phyloP scores from a whole-genome alignment of 1,140 invertebrate genomes.

The Papilio dardanus region DNA sequence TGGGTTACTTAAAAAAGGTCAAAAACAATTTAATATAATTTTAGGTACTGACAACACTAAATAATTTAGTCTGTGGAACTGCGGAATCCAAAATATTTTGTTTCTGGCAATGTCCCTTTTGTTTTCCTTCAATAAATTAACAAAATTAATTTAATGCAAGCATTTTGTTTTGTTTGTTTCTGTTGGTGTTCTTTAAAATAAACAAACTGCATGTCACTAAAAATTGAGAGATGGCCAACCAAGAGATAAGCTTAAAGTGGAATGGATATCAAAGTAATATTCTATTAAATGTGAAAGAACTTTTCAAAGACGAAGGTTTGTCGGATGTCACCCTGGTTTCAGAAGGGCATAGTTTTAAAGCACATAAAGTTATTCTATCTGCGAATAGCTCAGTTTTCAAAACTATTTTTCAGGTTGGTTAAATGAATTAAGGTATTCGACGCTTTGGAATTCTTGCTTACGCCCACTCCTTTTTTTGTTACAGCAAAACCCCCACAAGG shows the following conservation, averaged over 20 bases:
- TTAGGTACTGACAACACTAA: background rate
- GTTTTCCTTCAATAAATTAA: slow-evolving; percentile 34
- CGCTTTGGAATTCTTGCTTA: slow-evolving; percentile 43
- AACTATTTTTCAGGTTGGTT: slow-evolving; percentile 85
- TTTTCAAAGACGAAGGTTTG: slow-evolving; percentile 86
- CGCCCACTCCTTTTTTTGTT: slow-evolving; percentile 68
- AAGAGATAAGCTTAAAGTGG: slow-evolving; percentile 87
- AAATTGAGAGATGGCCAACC: slow-evolving; percentile 69
- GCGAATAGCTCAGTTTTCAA: slow-evolving; percentile 89
- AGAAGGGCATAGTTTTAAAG: slow-evolving; percentile 86
- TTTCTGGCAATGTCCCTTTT: slow-evolving; percentile 14
- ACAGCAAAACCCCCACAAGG: slow-evolving; percentile 86
- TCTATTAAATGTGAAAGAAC: slow-evolving; percentile 84
- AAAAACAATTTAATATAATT: background rate
- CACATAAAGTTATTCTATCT: slow-evolving; percentile 88
- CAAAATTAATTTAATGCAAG: slow-evolving; percentile 22
- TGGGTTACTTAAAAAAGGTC: background rate
- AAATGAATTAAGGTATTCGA: slow-evolving; percentile 22
- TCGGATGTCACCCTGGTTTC: slow-evolving; percentile 88
- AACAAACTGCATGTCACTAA: slow-evolving; percentile 46
- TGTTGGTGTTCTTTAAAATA: slow-evolving; percentile 40
- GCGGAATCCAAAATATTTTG: slow-evolving; percentile 9
- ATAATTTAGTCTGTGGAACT: slow-evolving; percentile 1
- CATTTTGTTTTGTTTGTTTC: slow-evolving; percentile 36
- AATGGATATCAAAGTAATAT: slow-evolving; percentile 87